Percentiles rank a stretch among this genome's conserved stretches.
Evolutionary conservation across 2,113 vertebrate species (phyloP).

Genomic region (Orcinus orca): DNA sequence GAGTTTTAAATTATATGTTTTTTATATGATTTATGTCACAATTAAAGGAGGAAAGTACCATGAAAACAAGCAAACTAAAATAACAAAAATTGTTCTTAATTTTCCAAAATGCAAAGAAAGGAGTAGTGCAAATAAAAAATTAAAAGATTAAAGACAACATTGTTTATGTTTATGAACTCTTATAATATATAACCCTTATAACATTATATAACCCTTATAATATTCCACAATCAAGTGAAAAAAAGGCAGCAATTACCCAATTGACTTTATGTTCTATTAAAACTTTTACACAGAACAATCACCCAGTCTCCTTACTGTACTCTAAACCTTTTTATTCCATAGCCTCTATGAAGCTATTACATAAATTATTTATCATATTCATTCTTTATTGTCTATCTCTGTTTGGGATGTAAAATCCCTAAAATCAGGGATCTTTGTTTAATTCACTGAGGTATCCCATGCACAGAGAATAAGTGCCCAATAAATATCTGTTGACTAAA

Average conservation of each 20-base stretch:
- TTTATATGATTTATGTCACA: background rate
- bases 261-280: background rate
- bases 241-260: background rate
- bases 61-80: background rate
- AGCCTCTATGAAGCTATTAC: background rate
- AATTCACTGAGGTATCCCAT: background rate
- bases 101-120: background rate
- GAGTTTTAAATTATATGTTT: background rate
- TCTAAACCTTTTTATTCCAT: background rate
- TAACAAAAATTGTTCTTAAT: background rate
- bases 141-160: background rate
- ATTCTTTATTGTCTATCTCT: background rate
- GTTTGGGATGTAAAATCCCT: background rate
- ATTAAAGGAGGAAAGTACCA: background rate
- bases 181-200: background rate
- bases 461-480: background rate
- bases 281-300: background rate
- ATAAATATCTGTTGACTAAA: background rate
- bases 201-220: background rate
- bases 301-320: background rate
- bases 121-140: background rate
- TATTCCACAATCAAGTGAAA: background rate
- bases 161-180: background rate
- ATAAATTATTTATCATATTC: background rate
- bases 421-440: background rate